Conservation (phyloP, 2,797 vertebrate genomes). For the Malurus splendens region DNA sequence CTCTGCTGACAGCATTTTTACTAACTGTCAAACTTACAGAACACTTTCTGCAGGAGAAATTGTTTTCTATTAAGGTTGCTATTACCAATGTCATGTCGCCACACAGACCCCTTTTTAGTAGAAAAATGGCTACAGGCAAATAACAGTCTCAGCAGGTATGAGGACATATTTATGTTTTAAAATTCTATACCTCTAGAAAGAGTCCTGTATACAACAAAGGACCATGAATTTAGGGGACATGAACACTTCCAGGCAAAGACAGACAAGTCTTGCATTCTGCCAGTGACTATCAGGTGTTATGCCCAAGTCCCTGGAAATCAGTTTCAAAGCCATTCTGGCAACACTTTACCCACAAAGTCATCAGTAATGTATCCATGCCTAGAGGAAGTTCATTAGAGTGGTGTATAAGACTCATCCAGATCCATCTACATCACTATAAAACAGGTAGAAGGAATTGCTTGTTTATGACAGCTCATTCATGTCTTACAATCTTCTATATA, state of each 20-base stretch:
- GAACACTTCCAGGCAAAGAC: not conserved
- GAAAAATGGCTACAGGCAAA: not conserved
- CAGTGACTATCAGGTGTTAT: not conserved
- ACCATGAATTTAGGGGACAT: not conserved
- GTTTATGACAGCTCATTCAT: not conserved
- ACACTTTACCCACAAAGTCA: not conserved
- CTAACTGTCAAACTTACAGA: not conserved
- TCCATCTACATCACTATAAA: not conserved
- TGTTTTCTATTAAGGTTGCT: not conserved
- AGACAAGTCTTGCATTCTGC: not conserved
- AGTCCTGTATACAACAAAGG: not conserved
- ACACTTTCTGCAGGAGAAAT: not conserved
- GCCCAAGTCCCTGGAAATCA: not conserved
- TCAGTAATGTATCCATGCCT: not conserved
- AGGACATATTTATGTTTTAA: not conserved
- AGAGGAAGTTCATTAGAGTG: not conserved
- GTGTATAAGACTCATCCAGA: not conserved
- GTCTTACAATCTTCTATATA: not conserved
- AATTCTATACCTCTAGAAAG: not conserved
- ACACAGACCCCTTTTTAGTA: not conserved
- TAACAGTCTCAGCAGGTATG: not conserved
- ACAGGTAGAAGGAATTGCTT: not conserved
- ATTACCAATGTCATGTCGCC: not conserved
- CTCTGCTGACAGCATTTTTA: conserved; percentile 20
- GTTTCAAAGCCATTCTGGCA: not conserved